phyloP scores from a whole-genome alignment of 2,113 vertebrate species.

The Columba janthina region DNA sequence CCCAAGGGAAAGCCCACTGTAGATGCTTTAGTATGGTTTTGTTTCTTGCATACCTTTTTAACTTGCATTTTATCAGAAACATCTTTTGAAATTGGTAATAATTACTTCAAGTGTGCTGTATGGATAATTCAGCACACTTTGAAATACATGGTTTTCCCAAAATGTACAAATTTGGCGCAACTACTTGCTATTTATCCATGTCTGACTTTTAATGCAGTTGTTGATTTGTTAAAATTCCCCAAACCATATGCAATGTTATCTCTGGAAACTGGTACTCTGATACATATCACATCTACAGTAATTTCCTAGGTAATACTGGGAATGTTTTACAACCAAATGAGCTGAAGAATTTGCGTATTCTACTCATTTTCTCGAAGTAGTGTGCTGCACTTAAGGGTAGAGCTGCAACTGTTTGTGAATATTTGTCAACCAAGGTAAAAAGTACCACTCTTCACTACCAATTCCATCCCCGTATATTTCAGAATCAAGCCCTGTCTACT shows the following conservation, averaged over 20 bases:
- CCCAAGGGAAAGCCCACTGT: neutral
- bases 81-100: neutral
- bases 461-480: neutral
- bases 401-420: neutral
- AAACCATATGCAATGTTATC: neutral
- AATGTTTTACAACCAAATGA: neutral
- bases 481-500: neutral
- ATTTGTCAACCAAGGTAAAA: neutral
- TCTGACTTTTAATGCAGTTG: neutral
- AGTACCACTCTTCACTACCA: neutral
- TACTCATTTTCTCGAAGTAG: neutral
- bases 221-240: neutral
- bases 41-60: rapidly evolving
- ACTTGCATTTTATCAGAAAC: neutral
- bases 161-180: neutral
- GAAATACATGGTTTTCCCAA: rapidly evolving
- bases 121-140: neutral
- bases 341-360: neutral
- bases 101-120: neutral
- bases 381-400: neutral
- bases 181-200: neutral
- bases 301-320: neutral
- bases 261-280: neutral
- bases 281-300: rapidly evolving
- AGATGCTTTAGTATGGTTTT: neutral